A percentile compares a stretch with the other conserved stretches of the same genome.
Evolutionary conservation across 30 jellyfish, hydroid and myxozoan species (phyloP).

Genomic region (Aurelia aurita): DNA sequence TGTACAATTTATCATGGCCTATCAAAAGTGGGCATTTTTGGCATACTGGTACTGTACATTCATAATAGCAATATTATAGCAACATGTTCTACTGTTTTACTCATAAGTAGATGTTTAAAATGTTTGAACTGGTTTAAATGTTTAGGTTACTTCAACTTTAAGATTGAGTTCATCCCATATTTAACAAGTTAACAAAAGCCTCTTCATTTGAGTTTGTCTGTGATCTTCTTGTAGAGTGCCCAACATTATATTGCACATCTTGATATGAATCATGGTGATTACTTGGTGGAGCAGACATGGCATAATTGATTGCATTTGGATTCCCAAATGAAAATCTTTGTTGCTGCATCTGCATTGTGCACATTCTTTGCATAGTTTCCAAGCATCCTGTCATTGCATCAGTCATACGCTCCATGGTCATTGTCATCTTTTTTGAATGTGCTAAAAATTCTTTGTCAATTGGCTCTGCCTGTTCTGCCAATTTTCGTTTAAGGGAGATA

Average conservation of each 20-base stretch:
- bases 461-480: slow-evolving; percentile 52
- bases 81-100: neutral
- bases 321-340: slow-evolving; percentile 38
- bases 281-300: slow-evolving; percentile 26
- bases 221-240: slow-evolving; percentile 39
- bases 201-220: slow-evolving; percentile 19
- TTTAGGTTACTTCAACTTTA: neutral
- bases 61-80: too few species aligned
- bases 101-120: too few species aligned
- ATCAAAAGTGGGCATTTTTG: too few species aligned
- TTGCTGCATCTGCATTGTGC: slow-evolving; percentile 58
- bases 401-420: slow-evolving; percentile 68
- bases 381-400: slow-evolving; percentile 66
- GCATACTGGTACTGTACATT: too few species aligned
- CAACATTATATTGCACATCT: slow-evolving; percentile 41
- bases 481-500: slow-evolving; percentile 4
- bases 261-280: slow-evolving; percentile 29
- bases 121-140: slow-evolving; percentile 4
- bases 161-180: slow-evolving; percentile 32
- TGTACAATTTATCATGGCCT: too few species aligned
- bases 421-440: slow-evolving; percentile 59
- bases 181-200: slow-evolving; percentile 18
- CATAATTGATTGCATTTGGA: slow-evolving; percentile 36
- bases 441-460: slow-evolving; percentile 38
- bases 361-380: slow-evolving; percentile 59